Evolutionary conservation across 2,797 vertebrate genomes (phyloP), one percentile per base, ranked within the genome.

Genomic region (Acrossocheilus fasciatus): DNA sequence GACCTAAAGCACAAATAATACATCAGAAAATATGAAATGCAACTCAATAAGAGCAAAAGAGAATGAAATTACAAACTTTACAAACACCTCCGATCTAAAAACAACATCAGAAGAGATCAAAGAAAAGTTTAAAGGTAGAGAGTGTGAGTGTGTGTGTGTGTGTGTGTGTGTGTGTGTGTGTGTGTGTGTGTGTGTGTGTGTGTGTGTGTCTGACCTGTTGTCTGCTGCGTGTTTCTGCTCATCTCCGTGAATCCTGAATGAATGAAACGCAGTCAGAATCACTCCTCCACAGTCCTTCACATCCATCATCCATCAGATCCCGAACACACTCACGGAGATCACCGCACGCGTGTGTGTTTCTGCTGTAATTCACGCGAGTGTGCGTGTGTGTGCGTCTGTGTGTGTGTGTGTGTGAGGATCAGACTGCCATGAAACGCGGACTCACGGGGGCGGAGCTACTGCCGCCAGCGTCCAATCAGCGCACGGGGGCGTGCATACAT

Each of bases 181-280:
- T 15, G 30, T 34, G 39, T 4, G 73, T 11, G 74, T 20, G 74
- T 47, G 73, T 52, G 26, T 36, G 74, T 39, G 76, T 39, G 39
- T 41, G 41, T 41, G 41, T 41, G 41, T 41, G 7, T 82, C 50
- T 43, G 10, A 84, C 82, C 82, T 84, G 82, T 52, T 84, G 82
- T 84, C 82, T 62, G 73, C 12, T n/a, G 57, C n/a, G 45, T 64
- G 30, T 50, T 36, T 83, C 41, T 36, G 41, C 78, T 95, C 93
- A 83, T 91, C 82, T 89, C 89, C 82, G 1, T 93, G 90, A 62
- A 93, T 93, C 91, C 92, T 91, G 93, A 96, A 96, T 7, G 96
- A 96, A 82, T 97, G 96, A 89, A 97, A 97, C 85, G 96, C 96
- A 85, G 96, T 97, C 88, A 97, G 93, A 88, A 97, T 95, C 93